A percentile compares a stretch with the other conserved stretches of the same genome.
phyloP scores from a whole-genome alignment of 2,888 invertebrate species.

The Rhopalosiphum nymphaeae region DNA sequence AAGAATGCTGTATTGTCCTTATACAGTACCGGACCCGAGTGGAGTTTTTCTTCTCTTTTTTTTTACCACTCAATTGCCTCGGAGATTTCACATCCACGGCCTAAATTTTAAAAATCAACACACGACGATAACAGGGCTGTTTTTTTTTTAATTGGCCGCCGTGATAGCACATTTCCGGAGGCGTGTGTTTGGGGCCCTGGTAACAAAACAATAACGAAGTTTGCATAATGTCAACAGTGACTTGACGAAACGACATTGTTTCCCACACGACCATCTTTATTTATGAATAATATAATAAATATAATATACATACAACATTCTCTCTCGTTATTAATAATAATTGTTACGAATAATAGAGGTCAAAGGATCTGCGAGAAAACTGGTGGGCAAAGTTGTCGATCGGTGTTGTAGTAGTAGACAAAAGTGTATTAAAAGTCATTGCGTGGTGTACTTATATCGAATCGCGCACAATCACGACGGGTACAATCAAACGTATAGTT shows the following conservation, averaged over 20 bases:
- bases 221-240: constrained; percentile 49
- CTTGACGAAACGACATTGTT: constrained; percentile 12
- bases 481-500: background rate
- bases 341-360: constrained; percentile 29
- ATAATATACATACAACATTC: background rate
- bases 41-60: background rate
- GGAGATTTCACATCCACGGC: constrained; percentile 48
- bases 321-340: constrained; percentile 34
- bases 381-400: constrained; percentile 49
- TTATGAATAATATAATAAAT: background rate
- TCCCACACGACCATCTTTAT: constrained; percentile 31
- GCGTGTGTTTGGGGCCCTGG: constrained; percentile 8
- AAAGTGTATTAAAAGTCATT: background rate
- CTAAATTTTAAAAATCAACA: constrained; percentile 43
- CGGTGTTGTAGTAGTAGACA: background rate
- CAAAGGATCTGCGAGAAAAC: constrained; percentile 15
- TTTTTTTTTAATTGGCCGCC: constrained; percentile 46
- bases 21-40: constrained; percentile 46
- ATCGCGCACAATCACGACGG: background rate
- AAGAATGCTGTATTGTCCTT: constrained; percentile 64
- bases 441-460: background rate
- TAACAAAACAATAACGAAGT: constrained; percentile 28
- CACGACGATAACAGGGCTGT: background rate
- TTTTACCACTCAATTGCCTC: background rate
- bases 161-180: background rate